These are phyloP conservation scores for Allochrocebus solatus DNA, from an alignment of 2,797 vertebrate species.

Conservation along the genomic window DNA sequence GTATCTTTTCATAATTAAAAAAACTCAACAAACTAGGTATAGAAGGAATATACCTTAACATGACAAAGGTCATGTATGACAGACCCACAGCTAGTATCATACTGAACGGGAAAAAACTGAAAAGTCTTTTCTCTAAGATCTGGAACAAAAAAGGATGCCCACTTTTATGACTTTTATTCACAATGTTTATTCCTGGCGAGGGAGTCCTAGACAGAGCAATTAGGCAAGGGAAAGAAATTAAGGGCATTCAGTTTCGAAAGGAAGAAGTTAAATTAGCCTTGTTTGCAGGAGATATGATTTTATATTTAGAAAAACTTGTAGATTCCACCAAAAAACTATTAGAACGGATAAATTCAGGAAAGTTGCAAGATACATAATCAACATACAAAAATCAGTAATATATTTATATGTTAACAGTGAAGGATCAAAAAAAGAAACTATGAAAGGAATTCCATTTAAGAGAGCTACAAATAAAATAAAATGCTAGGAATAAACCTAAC, in stretches of 20 bases:
- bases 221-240: background rate
- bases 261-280: background rate
- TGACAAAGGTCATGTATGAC: background rate
- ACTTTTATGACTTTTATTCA: background rate
- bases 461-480: background rate
- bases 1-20: background rate
- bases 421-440: background rate
- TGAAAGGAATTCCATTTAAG: background rate
- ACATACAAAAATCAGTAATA: background rate
- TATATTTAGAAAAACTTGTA: background rate
- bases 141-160: background rate
- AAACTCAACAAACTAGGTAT: background rate
- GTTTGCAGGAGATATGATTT: background rate
- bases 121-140: background rate
- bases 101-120: background rate
- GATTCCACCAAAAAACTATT: background rate
- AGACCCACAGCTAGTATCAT: background rate
- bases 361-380: background rate
- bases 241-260: background rate
- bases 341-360: background rate
- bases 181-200: background rate
- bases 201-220: background rate
- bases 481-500: background rate
- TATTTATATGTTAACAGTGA: background rate
- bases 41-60: background rate